Evolutionary conservation across 2,113 vertebrate species (phyloP), one percentile per base, ranked within the genome.

Genomic region (Tachysurus fulvidraco): DNA sequence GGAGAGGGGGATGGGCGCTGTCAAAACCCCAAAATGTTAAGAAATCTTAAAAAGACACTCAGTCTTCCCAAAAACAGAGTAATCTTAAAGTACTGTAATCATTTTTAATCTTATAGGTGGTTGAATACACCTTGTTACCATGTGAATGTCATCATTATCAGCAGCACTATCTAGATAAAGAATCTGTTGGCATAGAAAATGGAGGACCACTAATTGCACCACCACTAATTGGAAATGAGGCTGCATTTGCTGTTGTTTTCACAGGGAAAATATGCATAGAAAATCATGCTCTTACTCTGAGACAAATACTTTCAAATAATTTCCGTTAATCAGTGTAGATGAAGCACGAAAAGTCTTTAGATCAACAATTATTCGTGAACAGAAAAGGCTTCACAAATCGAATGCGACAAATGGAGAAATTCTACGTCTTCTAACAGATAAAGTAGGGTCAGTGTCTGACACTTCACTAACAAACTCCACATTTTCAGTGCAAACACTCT

Each of bases 141-240:
- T 88, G 91, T 91, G 90, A 90, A 93, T 92, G 90, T 85, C 91
- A 78, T 85, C 91, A 78, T 92, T 94, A 95, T 94, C 95, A 94
- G 92, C 95, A 94, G 92, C 87, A 55, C 71, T 76, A 86, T 57
- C 88, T 44, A 91, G 77, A 89, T 83, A 76, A 90, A 88, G 89
- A 92, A 94, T 94, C 91, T 95, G 92, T 90, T 94, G 93, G 93
- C 93, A 93, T 85, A 95, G 94, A 95, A 95, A 95, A 95, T 95
- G 95, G 95, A 93, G 95, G 95, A 92, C 93, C 92, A 93, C 94
- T 95, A 95, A 95, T 95, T 95, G 94, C 93, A 94, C 86, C 93
- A 92, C 84, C 86, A 90, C 91, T 92, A 93, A 94, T 95, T 94
- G 93, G 90, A 92, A 92, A 90, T 85, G 92, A 91, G 91, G 91